Percentiles rank a stretch among this genome's conserved stretches.
phyloP scores from a whole-genome alignment of 2,797 vertebrate genomes.

The Fringilla coelebs region DNA sequence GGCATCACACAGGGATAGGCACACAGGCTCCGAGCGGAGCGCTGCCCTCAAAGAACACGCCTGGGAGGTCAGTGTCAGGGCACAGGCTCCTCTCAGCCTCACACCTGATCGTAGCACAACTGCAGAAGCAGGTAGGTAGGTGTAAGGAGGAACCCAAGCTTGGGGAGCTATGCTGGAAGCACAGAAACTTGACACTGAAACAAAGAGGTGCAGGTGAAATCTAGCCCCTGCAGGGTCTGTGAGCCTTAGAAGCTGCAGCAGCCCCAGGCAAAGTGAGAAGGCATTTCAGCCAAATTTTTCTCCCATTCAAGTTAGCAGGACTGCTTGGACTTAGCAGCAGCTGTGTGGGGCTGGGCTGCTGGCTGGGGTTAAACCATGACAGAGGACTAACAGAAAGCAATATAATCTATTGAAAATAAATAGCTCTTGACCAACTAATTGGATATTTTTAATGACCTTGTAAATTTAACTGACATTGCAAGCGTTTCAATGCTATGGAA shows the following conservation, averaged over 20 bases:
- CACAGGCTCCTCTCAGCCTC: background rate
- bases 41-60: background rate
- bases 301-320: background rate
- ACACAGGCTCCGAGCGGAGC: accelerated
- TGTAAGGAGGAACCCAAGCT: background rate
- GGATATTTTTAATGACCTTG: background rate
- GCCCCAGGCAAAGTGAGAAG: background rate
- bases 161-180: accelerated
- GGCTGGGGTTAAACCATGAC: background rate
- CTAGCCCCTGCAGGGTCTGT: background rate
- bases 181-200: background rate
- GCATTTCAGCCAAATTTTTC: background rate
- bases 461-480: background rate
- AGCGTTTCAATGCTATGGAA: background rate
- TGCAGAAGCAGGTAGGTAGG: background rate
- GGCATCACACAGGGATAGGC: background rate
- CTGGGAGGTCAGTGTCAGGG: background rate
- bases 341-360: background rate
- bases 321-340: background rate
- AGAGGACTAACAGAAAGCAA: background rate
- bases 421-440: background rate
- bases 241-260: background rate
- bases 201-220: background rate
- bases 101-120: background rate
- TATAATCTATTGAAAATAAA: background rate